Evolutionary conservation across 35 echinoderm and acorn worm genomes (phyloP).

Genomic region (Chiridota heheva): DNA sequence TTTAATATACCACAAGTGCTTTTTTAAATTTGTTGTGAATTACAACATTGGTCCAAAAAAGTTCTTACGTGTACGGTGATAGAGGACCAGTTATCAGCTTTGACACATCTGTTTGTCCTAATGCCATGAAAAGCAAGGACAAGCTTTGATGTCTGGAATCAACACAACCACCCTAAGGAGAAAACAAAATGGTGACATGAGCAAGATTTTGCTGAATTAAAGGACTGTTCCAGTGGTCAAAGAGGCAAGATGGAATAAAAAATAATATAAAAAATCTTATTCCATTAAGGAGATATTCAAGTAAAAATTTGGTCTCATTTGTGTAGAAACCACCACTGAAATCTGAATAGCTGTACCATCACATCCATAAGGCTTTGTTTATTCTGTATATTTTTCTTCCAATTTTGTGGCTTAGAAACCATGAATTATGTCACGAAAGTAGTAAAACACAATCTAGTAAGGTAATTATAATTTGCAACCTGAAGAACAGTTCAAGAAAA

Average conservation of each 20-base stretch:
- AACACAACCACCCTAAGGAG: slow-evolving; percentile 86
- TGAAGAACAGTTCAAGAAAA: too few species aligned
- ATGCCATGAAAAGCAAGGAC: slow-evolving; percentile 76
- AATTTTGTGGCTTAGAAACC: too few species aligned
- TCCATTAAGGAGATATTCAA: slow-evolving; percentile 13
- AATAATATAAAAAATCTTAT: background rate
- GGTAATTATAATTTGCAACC: too few species aligned
- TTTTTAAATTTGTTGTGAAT: too few species aligned
- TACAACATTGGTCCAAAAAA: too few species aligned
- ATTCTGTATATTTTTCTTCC: too few species aligned
- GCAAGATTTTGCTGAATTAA: background rate
- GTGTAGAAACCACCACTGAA: background rate
- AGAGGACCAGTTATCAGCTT: slow-evolving; percentile 84
- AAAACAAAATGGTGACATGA: background rate
- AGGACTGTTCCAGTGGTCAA: background rate
- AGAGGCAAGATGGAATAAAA: background rate
- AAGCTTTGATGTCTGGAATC: slow-evolving; percentile 91
- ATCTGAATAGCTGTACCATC: background rate
- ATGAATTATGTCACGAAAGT: too few species aligned
- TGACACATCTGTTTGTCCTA: slow-evolving; percentile 83
- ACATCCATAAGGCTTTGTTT: too few species aligned
- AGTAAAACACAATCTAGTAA: too few species aligned
- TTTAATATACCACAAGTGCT: too few species aligned
- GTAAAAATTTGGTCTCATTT: background rate
- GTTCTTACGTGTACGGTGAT: slow-evolving; percentile 95